Percentiles rank a stretch among this genome's conserved stretches.
Conservation (phyloP, 2,888 invertebrate species). For the Aproaerema taeniolella region DNA sequence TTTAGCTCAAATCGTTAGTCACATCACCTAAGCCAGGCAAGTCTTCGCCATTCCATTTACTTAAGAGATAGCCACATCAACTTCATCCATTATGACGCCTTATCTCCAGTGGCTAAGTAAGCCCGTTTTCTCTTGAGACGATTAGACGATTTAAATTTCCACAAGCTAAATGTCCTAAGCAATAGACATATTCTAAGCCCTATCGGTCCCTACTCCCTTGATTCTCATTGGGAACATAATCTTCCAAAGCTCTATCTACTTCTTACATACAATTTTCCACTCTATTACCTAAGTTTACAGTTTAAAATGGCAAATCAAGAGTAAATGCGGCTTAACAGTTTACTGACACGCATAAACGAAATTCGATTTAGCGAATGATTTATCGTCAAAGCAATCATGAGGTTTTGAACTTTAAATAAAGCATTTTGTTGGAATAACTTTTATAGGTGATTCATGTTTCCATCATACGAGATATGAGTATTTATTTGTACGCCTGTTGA, state of each 20-base stretch:
- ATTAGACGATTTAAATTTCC: no score
- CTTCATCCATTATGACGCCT: no score
- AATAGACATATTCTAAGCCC: conserved; percentile 1
- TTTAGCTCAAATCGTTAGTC: no score
- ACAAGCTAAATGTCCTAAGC: not conserved
- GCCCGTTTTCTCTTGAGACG: no score
- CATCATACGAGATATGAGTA: no score
- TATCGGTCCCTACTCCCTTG: conserved; percentile 1
- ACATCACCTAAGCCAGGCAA: no score
- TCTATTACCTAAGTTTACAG: conserved; percentile 27
- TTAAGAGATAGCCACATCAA: no score
- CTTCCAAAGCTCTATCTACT: conserved; percentile 14
- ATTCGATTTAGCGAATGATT: conserved; percentile 28
- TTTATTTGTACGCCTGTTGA: no score
- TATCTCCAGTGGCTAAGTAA: no score
- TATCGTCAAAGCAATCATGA: conserved; percentile 18
- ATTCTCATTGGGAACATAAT: conserved; percentile 20
- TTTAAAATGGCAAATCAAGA: conserved; percentile 32
- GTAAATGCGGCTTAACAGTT: conserved; percentile 37
- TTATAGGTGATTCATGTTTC: no score
- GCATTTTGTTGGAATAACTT: not conserved
- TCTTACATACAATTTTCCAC: conserved; percentile 28
- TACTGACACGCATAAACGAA: conserved; percentile 41
- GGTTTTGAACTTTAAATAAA: conserved; percentile 1
- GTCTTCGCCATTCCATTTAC: no score